phyloP scores from a whole-genome alignment of 1,140 invertebrate species.

The Sycobia sp. region DNA sequence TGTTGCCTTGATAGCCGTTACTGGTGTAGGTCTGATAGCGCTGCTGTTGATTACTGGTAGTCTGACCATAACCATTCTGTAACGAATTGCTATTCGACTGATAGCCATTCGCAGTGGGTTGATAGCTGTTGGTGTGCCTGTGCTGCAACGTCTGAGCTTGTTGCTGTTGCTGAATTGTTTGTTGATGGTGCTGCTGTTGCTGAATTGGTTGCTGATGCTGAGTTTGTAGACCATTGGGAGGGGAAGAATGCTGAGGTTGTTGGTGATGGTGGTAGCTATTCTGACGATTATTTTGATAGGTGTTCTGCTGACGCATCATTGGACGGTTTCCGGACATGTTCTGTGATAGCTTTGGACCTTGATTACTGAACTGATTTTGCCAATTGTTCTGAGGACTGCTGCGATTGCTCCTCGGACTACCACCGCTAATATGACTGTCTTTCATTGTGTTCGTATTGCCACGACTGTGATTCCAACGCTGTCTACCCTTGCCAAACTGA shows the following conservation, averaged over 20 bases:
- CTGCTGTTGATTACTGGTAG: constrained; percentile 38
- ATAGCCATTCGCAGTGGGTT: constrained; percentile 39
- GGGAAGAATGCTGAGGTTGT: constrained; percentile 40
- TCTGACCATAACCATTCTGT: constrained; percentile 35
- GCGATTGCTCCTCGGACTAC: constrained; percentile 53
- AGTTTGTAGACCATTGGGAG: constrained; percentile 10
- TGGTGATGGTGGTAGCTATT: constrained; percentile 50
- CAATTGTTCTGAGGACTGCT: constrained; percentile 55
- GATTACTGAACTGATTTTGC: constrained; percentile 43
- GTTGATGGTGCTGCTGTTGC: constrained; percentile 23
- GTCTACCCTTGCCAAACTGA: constrained; percentile 58
- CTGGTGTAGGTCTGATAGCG: constrained; percentile 44
- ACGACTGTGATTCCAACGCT: constrained; percentile 61
- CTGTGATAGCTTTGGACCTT: constrained; percentile 36
- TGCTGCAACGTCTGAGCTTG: constrained; percentile 31
- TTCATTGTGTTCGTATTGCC: constrained; percentile 45
- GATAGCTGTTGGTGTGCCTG: constrained; percentile 40
- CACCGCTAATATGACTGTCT: constrained; percentile 51
- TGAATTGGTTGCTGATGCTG: constrained; percentile 6
- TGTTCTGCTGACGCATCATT: constrained; percentile 49
- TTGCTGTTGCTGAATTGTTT: constrained; percentile 12
- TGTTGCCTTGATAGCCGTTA: constrained; percentile 45
- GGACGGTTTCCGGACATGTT: constrained; percentile 34
- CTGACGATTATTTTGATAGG: constrained; percentile 52
- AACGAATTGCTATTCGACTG: constrained; percentile 25